Evolutionary conservation across 1,140 invertebrate species (phyloP).

Genomic region (Drosophila novamexicana): DNA sequence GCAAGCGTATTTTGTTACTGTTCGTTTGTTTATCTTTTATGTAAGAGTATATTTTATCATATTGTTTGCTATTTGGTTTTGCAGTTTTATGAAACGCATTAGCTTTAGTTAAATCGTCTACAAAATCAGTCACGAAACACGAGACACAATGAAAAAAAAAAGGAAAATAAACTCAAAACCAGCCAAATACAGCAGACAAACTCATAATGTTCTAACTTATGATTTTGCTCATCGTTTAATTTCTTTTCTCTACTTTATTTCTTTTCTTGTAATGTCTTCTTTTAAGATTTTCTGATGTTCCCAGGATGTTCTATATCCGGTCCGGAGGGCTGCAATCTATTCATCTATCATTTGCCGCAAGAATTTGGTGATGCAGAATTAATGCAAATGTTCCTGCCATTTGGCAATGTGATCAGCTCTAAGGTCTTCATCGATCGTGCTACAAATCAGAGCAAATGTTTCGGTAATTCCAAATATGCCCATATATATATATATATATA

Average conservation of each 20-base stretch:
- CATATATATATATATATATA: background rate
- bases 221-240: conserved; percentile 81
- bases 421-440: conserved; percentile 99
- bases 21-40: conserved; percentile 34
- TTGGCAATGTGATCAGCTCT: conserved; percentile 99
- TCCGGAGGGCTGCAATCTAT: conserved; percentile 99
- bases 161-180: conserved; percentile 24
- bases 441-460: conserved; percentile 99
- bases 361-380: conserved; percentile 99
- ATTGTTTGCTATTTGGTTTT: conserved; percentile 49
- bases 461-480: conserved; percentile 90
- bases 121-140: conserved; percentile 66
- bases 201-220: conserved; percentile 70
- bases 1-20: conserved; percentile 40
- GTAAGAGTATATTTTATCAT: conserved; percentile 2
- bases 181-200: conserved; percentile 37
- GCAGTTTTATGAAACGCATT: conserved; percentile 50
- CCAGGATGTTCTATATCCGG: conserved; percentile 97
- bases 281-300: conserved; percentile 88
- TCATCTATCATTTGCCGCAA: conserved; percentile 99
- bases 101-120: conserved; percentile 62
- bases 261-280: conserved; percentile 76
- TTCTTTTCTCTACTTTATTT: conserved; percentile 80
- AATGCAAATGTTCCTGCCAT: conserved; percentile 99
- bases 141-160: conserved; percentile 28